Evolutionary conservation across 2,888 invertebrate genomes (phyloP), one percentile per base, ranked within the genome.

Genomic region (Rhingia rostrata): DNA sequence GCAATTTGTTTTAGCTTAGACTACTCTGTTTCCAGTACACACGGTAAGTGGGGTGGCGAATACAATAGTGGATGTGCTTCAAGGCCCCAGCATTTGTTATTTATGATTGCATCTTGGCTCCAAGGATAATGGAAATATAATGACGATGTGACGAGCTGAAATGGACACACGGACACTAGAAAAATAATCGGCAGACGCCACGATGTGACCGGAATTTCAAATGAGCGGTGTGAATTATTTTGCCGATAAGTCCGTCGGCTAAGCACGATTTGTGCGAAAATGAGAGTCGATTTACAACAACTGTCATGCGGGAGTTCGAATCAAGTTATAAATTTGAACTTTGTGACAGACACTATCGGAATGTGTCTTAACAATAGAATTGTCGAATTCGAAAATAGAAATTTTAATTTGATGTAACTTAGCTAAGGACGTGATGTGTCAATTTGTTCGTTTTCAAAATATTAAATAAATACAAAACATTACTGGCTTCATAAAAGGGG

Each of bases 41-140:
- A 30, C 14, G 39, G 12, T 12, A 22, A 22, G 10, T 54, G 45
- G 7, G 6, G 33, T 32, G 43, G 41, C n/a, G 32, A 22, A 22
- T 22, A 22, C 22, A 47, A 41, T 35, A 53, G 53, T 37, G 43
- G 9, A 30, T 35, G 39, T 30, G 45, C 12, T 53, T 43, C 22
- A 22, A 22, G 22, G 22, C 22, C 43, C 32, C 30, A 49, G 37
- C 61, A 77, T 77, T 69, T 30, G 66, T 75, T 75, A 77, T 69
- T 77, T 77, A 77, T 77, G 77, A 77, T 63, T 77, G 77, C 77
- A 61, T 77, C 77, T 77, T 63, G 61, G 69, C 77, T 47, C 47
- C 69, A 69, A 77, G 69, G 60, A 69, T 77, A 77, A 77, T 77
- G 77, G 77, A 63, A 69, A 67, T 61, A 77, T 77, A 77, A 77